These are phyloP conservation scores for Zenarchopterus dispar DNA, from an alignment of 2,797 vertebrate species.

Conservation along the genomic window DNA sequence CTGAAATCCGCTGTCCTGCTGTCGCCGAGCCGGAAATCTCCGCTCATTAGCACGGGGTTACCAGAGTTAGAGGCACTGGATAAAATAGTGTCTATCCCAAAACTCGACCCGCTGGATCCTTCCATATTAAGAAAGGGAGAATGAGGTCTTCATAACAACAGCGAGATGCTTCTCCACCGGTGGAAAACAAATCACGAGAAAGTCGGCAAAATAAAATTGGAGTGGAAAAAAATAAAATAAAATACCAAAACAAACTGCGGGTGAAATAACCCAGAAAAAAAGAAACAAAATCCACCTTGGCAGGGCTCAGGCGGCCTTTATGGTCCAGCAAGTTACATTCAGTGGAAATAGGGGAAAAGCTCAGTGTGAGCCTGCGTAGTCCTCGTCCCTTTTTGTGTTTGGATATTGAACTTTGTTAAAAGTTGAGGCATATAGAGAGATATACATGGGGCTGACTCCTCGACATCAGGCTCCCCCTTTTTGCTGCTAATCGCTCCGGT, in stretches of 20 bases:
- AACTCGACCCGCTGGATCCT: slow-evolving; percentile 94
- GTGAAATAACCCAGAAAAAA: slow-evolving; percentile 52
- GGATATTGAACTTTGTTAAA: slow-evolving; percentile 88
- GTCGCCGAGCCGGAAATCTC: slow-evolving; percentile 91
- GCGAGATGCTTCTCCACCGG: slow-evolving; percentile 51
- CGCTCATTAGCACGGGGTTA: slow-evolving; percentile 91
- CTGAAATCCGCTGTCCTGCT: slow-evolving; percentile 91
- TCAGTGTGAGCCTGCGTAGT: slow-evolving; percentile 66
- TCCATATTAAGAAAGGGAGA: slow-evolving; percentile 88
- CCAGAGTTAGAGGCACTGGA: slow-evolving; percentile 87
- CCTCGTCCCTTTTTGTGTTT: slow-evolving; percentile 78
- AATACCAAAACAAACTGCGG: slow-evolving; percentile 10
- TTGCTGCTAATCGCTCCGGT: slow-evolving; percentile 90
- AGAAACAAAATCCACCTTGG: slow-evolving; percentile 61
- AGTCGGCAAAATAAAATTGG: slow-evolving; percentile 44
- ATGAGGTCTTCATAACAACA: slow-evolving; percentile 86
- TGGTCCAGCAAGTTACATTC: slow-evolving; percentile 77
- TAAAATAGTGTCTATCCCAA: slow-evolving; percentile 99
- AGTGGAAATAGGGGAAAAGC: slow-evolving; percentile 64
- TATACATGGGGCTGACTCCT: slow-evolving; percentile 86
- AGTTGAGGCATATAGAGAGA: slow-evolving; percentile 87
- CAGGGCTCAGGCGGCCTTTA: slow-evolving; percentile 20
- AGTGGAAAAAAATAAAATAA: slow-evolving; percentile 24
- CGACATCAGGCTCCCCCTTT: slow-evolving; percentile 87
- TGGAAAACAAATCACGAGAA: slow-evolving; percentile 32